Base-by-base conservation (phyloP, 2,888 invertebrate genomes). In the Muscina levida region DNA sequence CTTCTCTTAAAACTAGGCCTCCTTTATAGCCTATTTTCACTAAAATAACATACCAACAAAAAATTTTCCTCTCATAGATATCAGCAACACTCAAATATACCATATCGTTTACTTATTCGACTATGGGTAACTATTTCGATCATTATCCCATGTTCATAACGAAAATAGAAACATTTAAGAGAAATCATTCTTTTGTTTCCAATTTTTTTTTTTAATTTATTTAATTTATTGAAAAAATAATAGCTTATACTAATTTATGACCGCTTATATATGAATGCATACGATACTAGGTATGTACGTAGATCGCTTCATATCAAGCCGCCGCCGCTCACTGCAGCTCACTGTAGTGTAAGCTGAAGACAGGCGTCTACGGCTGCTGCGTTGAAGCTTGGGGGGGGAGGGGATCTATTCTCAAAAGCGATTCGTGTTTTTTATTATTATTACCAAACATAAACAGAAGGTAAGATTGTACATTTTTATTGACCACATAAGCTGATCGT, bases 401-500 rank as follows among this genome's bases (percentile, higher is more conserved):
- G 51, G 39, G 56, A 17, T 65, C 13, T 56, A 24, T 65, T 11
- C 48, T 39, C 48, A 48, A 31, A 31, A 31, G 31, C 31, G 31
- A 31, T 31, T 31, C 31, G 31, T 53, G 19, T 51, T 19, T 46
- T 79, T 79, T 79, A 65, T 79, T 72, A 57, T 59, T 71, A 71
- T 75, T 59, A 72, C 76, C 56, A 65, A 78, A 76, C 59, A 72
- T 67, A 82, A 84, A 83, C 81, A 83, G 83, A 83, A 82, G 82
- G 80, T 84, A 80, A 77, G 73, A 79, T 72, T 78, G 65, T 73
- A 68, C 71, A 82, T 83, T 82, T 82, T 84, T 84, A 84, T 84
- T 85, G 85, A 82, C 84, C 83, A 84, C 83, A 85, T 84, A 84
- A 83, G 83, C 83, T 79, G 84, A 82, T 78, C 83, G 87, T 87